These are phyloP conservation scores for Panagrolaimus sp. DNA, from an alignment of 1,140 invertebrate species.

Conservation along the genomic window DNA sequence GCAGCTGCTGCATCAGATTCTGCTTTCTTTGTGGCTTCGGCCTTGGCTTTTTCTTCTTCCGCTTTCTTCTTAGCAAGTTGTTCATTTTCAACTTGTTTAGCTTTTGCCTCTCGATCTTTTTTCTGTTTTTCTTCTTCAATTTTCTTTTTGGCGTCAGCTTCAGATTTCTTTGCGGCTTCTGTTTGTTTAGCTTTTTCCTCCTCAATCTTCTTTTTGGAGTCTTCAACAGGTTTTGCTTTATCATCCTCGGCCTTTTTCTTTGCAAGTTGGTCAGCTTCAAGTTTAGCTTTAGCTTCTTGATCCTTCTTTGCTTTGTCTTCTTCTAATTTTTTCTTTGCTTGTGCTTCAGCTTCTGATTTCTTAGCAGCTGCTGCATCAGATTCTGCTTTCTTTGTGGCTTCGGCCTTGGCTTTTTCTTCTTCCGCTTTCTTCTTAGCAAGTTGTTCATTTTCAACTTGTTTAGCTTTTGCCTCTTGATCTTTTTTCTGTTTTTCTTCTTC, in stretches of 20 bases:
- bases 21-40: not conserved
- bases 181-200: no score
- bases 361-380: not conserved
- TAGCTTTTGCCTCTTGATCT: not conserved
- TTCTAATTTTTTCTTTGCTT: not conserved
- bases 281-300: no score
- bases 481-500: no score
- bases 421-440: conserved; percentile 6
- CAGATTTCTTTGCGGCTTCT: not conserved
- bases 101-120: not conserved
- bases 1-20: no score
- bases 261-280: no score
- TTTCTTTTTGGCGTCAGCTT: conserved; percentile 3
- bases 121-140: not conserved
- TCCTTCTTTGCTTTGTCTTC: not conserved
- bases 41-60: not conserved
- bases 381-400: not conserved
- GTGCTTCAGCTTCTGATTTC: conserved; percentile 6
- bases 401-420: not conserved
- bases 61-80: conserved; percentile 8
- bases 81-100: conserved; percentile 9
- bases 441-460: no score
- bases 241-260: not conserved
- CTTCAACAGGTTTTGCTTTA: no score
- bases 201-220: no score